phyloP scores from a whole-genome alignment of 2,888 invertebrate genomes.

The Noctua janthina region DNA sequence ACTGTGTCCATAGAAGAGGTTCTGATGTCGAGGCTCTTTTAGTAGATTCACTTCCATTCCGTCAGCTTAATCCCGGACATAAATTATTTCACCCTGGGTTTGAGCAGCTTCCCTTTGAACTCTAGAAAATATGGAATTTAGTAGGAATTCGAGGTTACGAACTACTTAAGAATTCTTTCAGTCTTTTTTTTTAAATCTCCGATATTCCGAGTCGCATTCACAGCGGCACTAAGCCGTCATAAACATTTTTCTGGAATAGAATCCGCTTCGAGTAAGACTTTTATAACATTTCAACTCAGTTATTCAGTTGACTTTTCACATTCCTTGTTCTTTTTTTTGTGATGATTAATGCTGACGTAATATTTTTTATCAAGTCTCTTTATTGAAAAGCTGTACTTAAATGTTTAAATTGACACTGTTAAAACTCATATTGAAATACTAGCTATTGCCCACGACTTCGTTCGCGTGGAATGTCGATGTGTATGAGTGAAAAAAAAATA shows the following conservation, averaged over 20 bases:
- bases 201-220: constrained; percentile 33
- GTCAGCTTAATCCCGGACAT: constrained; percentile 73
- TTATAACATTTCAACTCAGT: constrained; percentile 48
- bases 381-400: background rate
- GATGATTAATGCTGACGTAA: constrained; percentile 17
- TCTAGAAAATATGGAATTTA: constrained; percentile 66
- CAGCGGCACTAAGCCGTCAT: constrained; percentile 51
- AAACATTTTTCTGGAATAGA: constrained; percentile 59
- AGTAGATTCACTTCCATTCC: constrained; percentile 72
- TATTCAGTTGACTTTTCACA: constrained; percentile 39
- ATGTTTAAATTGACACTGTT: background rate
- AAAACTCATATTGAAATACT: background rate
- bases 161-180: constrained; percentile 39
- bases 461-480: background rate
- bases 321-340: constrained; percentile 36
- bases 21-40: constrained; percentile 70
- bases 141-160: constrained; percentile 41
- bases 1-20: constrained; percentile 65
- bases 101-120: constrained; percentile 63
- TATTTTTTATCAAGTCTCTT: background rate
- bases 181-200: constrained; percentile 36
- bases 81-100: constrained; percentile 71
- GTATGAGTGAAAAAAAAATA: too few relatives aligned
- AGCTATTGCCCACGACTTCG: background rate
- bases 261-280: constrained; percentile 51